These are phyloP conservation scores for Thaumatotibia leucotreta DNA, from an alignment of 1,140 invertebrate species.

Conservation along the genomic window DNA sequence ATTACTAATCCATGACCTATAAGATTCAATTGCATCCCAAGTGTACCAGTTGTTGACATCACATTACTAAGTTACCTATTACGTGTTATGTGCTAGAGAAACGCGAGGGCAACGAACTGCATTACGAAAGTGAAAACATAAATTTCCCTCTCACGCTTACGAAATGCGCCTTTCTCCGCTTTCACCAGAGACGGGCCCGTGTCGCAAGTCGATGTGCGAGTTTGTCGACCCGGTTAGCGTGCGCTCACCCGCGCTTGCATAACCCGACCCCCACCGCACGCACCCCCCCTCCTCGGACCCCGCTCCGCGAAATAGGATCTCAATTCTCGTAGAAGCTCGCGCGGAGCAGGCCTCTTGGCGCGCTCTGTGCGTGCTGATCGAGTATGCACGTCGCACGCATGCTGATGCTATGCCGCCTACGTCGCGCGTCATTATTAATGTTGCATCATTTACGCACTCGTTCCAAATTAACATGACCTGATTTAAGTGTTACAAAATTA, in stretches of 20 bases:
- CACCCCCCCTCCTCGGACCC: constrained; percentile 22
- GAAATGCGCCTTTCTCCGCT: constrained; percentile 74
- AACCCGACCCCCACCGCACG: constrained; percentile 44
- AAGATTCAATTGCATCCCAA: not conserved
- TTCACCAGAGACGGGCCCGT: constrained; percentile 54
- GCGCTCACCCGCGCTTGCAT: constrained; percentile 75
- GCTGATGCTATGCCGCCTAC: constrained; percentile 14
- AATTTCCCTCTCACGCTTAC: constrained; percentile 75
- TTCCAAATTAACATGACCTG: constrained; percentile 9
- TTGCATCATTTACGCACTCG: not conserved
- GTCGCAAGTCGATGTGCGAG: constrained; percentile 55
- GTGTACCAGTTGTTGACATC: not conserved
- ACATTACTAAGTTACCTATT: not conserved
- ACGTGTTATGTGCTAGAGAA: constrained; percentile 6
- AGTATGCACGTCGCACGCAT: constrained; percentile 36
- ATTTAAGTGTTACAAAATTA: not conserved
- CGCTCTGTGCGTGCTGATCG: constrained; percentile 55
- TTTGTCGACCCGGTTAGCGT: constrained; percentile 70
- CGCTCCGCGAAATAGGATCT: constrained; percentile 59
- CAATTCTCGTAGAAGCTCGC: constrained; percentile 25
- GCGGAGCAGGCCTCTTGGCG: constrained; percentile 34
- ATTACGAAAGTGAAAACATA: constrained; percentile 72
- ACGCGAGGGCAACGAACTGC: constrained; percentile 50
- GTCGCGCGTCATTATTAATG: not conserved
- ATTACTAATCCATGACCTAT: no score